Conservation (phyloP, 2,797 vertebrate genomes). For the Danio choprae region DNA sequence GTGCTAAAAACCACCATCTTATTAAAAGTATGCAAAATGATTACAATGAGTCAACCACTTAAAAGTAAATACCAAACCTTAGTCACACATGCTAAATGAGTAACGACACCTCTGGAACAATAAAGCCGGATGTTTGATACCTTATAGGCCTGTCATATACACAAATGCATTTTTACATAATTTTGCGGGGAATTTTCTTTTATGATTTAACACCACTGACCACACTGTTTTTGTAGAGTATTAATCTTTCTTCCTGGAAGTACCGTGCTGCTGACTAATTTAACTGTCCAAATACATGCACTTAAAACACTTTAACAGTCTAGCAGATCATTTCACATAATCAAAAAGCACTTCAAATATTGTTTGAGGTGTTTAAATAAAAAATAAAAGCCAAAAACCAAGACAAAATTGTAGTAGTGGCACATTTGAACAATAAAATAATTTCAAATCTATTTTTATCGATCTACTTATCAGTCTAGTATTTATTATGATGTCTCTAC, state of each 20-base stretch:
- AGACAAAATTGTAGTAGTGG: background rate
- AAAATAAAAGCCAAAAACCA: background rate
- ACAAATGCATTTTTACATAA: slow-evolving; percentile 1
- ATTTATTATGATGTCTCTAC: no score
- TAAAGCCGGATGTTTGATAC: background rate
- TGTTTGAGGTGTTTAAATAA: background rate
- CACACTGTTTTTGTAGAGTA: background rate
- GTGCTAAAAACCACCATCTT: slow-evolving; percentile 28
- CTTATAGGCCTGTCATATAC: background rate
- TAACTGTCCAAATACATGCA: background rate
- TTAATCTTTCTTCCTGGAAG: background rate
- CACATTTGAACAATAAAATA: background rate
- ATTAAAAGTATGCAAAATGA: slow-evolving; percentile 50
- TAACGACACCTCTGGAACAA: slow-evolving; percentile 34
- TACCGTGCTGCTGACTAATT: background rate
- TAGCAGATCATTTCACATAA: background rate
- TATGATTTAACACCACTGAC: background rate
- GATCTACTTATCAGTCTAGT: no score
- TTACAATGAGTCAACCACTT: slow-evolving; percentile 51
- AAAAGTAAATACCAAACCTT: slow-evolving; percentile 60
- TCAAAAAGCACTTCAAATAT: background rate
- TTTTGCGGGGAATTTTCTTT: background rate
- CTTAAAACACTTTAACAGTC: background rate
- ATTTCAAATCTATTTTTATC: no score
- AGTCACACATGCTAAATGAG: slow-evolving; percentile 56